These are phyloP conservation scores for Equus przewalskii DNA, from an alignment of 2,113 vertebrate species.

Conservation along the genomic window DNA sequence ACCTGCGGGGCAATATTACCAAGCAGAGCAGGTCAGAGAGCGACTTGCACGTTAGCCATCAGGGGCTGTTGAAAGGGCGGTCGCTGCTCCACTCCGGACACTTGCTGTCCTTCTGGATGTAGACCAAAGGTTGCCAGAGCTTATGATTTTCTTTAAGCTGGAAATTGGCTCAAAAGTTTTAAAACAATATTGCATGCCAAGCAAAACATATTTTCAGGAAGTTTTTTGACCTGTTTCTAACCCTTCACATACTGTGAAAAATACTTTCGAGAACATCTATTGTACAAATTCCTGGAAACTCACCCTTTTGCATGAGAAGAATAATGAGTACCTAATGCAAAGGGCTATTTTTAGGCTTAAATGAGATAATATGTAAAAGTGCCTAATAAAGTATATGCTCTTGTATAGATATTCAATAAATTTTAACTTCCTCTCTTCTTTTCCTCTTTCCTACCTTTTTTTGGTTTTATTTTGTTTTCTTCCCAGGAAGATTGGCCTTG, in stretches of 20 bases:
- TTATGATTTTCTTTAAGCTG: conserved; percentile 27
- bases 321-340: neutral
- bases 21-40: neutral
- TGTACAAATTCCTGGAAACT: neutral
- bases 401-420: neutral
- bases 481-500: too few relatives aligned
- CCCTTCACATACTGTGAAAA: neutral
- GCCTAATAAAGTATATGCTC: neutral
- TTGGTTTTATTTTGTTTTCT: too few relatives aligned
- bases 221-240: neutral
- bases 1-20: neutral
- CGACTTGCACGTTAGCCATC: neutral
- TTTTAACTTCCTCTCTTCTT: neutral
- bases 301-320: neutral
- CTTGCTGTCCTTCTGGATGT: neutral
- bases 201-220: conserved; percentile 17
- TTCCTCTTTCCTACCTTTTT: neutral
- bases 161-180: neutral
- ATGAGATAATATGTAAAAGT: neutral
- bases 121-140: neutral
- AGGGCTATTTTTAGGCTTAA: neutral
- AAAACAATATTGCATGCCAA: conserved; percentile 13
- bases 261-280: neutral
- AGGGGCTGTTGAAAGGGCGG: accelerated
- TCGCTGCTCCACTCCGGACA: neutral